A percentile compares a stretch with the other conserved stretches of the same genome.
Conservation (phyloP, 1,140 invertebrate species). For the Chlorops oryzae region DNA sequence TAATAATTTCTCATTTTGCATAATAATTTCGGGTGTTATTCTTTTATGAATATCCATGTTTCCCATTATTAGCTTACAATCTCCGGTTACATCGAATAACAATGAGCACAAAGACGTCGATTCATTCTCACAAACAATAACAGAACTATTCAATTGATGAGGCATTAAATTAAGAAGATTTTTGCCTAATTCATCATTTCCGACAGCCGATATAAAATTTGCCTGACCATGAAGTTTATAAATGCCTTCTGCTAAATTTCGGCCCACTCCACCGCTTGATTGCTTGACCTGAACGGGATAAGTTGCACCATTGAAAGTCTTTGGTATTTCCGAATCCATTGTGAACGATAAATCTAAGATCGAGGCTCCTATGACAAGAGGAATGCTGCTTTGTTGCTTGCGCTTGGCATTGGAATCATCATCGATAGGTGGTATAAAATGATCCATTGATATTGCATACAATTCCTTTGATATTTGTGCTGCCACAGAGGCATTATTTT, state of each 20-base stretch:
- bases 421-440: background rate
- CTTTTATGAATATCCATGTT: constrained; percentile 75
- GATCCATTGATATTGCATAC: constrained; percentile 5
- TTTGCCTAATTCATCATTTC: constrained; percentile 58
- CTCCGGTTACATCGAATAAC: constrained; percentile 64
- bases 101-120: constrained; percentile 69
- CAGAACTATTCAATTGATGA: constrained; percentile 31
- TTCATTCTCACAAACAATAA: constrained; percentile 44
- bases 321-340: constrained; percentile 27
- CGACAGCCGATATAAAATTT: constrained; percentile 74
- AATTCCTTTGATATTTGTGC: constrained; percentile 64
- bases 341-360: constrained; percentile 36
- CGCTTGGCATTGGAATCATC: background rate
- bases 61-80: constrained; percentile 71
- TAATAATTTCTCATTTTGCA: constrained; percentile 51
- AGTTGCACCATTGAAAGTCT: constrained; percentile 72
- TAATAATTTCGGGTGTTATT: constrained; percentile 59
- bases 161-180: constrained; percentile 48
- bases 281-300: constrained; percentile 58
- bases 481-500: constrained; percentile 85
- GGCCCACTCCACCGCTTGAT: constrained; percentile 77
- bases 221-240: constrained; percentile 61
- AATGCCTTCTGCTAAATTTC: constrained; percentile 85
- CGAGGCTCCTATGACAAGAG: constrained; percentile 37
- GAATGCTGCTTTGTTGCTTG: background rate